phyloP scores from a whole-genome alignment of 2,113 vertebrate species.

The Callithrix jacchus region DNA sequence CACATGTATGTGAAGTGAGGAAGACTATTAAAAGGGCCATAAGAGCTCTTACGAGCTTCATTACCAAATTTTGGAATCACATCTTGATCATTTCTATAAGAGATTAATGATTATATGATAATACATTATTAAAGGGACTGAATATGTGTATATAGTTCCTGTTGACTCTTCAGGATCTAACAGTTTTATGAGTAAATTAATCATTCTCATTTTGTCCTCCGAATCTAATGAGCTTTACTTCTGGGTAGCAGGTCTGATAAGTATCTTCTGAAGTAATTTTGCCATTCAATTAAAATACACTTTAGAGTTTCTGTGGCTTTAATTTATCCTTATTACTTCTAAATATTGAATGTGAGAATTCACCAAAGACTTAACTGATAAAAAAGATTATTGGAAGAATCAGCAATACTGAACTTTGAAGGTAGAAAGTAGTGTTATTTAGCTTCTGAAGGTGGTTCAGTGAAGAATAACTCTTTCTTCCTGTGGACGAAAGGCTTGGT shows the following conservation, averaged over 20 bases:
- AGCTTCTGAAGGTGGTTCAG: constrained; percentile 21
- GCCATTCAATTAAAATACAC: neutral
- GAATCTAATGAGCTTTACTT: constrained; percentile 25
- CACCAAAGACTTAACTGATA: neutral
- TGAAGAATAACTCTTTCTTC: constrained; percentile 21
- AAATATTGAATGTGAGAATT: neutral
- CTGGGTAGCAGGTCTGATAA: neutral
- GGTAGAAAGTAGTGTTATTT: constrained; percentile 22
- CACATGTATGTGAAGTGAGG: neutral
- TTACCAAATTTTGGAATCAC: neutral
- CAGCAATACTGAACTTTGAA: neutral
- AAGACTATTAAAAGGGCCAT: neutral
- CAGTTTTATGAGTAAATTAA: constrained; percentile 50
- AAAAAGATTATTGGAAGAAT: constrained; percentile 33
- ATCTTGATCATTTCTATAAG: neutral
- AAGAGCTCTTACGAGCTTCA: neutral
- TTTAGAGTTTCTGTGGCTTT: constrained; percentile 5
- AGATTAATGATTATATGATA: neutral
- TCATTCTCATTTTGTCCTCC: constrained; percentile 26
- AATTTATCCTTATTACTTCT: constrained; percentile 1
- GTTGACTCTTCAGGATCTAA: constrained; percentile 11
- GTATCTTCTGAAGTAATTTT: constrained; percentile 32
- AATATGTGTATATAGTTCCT: neutral
- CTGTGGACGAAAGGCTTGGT: neutral
- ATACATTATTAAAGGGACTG: neutral